Percentiles rank a stretch among this genome's conserved stretches.
phyloP scores from a whole-genome alignment of 1,140 invertebrate genomes.

The Proctacanthus coquilletti region DNA sequence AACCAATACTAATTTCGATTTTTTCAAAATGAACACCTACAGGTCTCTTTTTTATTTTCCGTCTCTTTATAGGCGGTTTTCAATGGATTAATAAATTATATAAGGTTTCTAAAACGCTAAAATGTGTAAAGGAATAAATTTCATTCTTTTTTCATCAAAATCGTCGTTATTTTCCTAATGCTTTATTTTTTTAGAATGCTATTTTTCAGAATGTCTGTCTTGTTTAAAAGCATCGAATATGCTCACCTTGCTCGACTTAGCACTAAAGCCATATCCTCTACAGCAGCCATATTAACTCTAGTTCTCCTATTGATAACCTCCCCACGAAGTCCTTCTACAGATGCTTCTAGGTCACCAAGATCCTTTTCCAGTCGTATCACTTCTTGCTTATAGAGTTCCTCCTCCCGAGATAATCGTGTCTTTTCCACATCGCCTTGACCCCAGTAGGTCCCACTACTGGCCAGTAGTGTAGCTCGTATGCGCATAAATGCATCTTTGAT shows the following conservation, averaged over 20 bases:
- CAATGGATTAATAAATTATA: no score
- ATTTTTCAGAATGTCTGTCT: no score
- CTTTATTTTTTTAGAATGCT: no score
- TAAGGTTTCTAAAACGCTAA: no score
- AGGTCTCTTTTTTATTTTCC: no score
- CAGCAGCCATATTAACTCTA: constrained; percentile 89
- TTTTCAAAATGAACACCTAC: no score
- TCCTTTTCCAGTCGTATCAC: constrained; percentile 83
- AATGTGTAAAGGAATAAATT: no score
- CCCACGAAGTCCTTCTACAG: constrained; percentile 83
- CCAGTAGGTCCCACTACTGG: constrained; percentile 45
- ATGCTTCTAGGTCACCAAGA: constrained; percentile 81
- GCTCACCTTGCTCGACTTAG: constrained; percentile 63
- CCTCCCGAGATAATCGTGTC: constrained; percentile 49
- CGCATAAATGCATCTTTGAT: constrained; percentile 79
- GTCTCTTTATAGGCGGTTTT: no score
- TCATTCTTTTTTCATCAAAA: no score
- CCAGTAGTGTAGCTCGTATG: constrained; percentile 52
- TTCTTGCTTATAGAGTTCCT: constrained; percentile 82
- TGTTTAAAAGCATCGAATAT: constrained; percentile 8
- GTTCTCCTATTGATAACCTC: constrained; percentile 92
- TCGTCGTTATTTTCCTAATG: no score
- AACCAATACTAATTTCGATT: no score
- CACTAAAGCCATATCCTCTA: constrained; percentile 89
- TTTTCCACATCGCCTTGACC: constrained; percentile 33